phyloP scores from a whole-genome alignment of 2,113 vertebrate genomes.

The Tychaedon coryphoeus region DNA sequence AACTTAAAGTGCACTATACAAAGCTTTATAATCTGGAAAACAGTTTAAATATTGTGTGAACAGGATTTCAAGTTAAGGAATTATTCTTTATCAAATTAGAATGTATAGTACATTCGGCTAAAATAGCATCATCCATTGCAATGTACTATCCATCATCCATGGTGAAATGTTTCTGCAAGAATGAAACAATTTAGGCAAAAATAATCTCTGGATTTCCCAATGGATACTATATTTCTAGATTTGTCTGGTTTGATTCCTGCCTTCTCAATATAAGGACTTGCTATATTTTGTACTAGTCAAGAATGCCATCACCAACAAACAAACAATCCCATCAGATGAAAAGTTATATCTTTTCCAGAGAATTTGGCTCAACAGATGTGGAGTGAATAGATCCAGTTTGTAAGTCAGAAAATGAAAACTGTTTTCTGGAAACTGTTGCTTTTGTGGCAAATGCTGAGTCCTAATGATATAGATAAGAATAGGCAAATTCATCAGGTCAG shows the following conservation, averaged over 20 bases:
- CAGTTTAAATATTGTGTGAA: background rate
- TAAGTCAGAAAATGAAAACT: background rate
- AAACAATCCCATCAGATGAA: background rate
- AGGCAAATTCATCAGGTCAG: background rate
- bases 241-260: background rate
- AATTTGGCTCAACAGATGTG: background rate
- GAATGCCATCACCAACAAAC: background rate
- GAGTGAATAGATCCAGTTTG: background rate
- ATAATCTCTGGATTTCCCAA: background rate
- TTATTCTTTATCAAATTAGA: background rate
- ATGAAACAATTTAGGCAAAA: background rate
- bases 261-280: background rate
- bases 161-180: background rate
- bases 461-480: background rate
- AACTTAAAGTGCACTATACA: background rate
- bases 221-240: background rate
- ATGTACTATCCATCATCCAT: background rate
- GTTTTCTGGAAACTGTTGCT: background rate
- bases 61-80: background rate
- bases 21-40: background rate
- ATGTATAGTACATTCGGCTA: background rate
- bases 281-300: background rate
- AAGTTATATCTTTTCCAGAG: background rate
- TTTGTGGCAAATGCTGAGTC: background rate
- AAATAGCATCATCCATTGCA: background rate